A percentile compares a stretch with the other conserved stretches of the same genome.
These are phyloP conservation scores for Rhincodon typus DNA, from an alignment of 2,797 vertebrate genomes.

Conservation along the genomic window DNA sequence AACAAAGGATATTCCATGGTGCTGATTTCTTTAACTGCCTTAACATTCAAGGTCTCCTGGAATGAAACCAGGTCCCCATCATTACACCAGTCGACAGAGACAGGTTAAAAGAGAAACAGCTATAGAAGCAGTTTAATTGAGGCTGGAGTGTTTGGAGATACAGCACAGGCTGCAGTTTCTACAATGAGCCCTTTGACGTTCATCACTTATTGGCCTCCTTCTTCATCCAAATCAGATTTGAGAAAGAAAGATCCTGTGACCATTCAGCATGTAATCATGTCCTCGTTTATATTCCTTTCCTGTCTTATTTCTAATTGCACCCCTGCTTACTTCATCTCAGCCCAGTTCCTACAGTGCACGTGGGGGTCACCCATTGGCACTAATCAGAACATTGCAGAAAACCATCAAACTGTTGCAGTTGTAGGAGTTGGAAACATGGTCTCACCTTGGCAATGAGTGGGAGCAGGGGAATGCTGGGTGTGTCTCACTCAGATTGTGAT, in stretches of 20 bases:
- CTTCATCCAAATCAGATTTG: neutral
- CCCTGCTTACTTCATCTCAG: neutral
- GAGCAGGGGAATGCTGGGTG: neutral
- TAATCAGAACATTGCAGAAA: neutral
- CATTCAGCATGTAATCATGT: neutral
- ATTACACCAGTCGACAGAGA: neutral
- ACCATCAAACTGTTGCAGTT: no score
- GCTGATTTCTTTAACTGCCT: slow-evolving; percentile 11
- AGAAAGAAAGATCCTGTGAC: neutral
- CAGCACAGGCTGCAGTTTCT: neutral
- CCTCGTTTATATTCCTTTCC: slow-evolving; percentile 13
- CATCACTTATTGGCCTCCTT: neutral
- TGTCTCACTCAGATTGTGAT: neutral
- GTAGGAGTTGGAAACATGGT: neutral
- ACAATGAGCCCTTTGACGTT: neutral
- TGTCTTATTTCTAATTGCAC: neutral
- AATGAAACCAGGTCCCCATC: slow-evolving; percentile 18
- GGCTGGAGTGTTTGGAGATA: neutral
- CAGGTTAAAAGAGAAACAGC: neutral
- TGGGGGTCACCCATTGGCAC: neutral
- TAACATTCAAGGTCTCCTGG: neutral
- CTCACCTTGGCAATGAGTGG: neutral
- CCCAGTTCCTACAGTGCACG: neutral
- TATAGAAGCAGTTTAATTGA: slow-evolving; percentile 24
- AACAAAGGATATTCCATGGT: neutral